Evolutionary conservation across 2,113 vertebrate genomes (phyloP).

Genomic region (Alethe diademata): DNA sequence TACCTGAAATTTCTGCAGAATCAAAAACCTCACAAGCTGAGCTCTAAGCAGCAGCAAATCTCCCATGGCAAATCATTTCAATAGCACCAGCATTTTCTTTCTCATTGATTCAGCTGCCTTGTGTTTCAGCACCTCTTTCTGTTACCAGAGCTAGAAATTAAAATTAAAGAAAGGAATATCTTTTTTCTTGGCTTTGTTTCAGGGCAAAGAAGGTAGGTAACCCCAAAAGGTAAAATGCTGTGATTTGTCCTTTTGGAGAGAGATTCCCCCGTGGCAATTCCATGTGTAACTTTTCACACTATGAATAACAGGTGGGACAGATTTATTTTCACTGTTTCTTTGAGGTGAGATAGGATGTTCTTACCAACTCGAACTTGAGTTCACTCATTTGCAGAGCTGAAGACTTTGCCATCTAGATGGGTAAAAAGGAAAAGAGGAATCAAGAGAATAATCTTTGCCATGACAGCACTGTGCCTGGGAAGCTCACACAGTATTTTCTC

Average conservation of each 20-base stretch:
- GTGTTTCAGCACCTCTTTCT: background rate
- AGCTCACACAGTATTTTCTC: background rate
- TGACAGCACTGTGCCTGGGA: background rate
- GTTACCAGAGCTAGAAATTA: background rate
- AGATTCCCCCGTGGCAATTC: background rate
- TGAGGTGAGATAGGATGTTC: background rate
- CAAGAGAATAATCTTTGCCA: background rate
- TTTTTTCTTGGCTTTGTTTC: background rate
- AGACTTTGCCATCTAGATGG: background rate
- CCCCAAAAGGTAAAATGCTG: background rate
- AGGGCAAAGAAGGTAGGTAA: background rate
- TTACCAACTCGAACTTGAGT: background rate
- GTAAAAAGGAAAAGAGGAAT: background rate
- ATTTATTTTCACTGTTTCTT: background rate
- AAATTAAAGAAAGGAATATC: background rate
- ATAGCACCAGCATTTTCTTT: background rate
- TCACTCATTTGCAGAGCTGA: background rate
- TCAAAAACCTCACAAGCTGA: background rate
- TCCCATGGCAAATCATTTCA: background rate
- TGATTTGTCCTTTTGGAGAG: background rate
- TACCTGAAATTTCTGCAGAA: conserved; percentile 7
- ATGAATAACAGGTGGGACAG: background rate
- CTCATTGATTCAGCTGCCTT: background rate
- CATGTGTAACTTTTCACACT: background rate
- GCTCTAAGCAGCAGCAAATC: background rate